Evolutionary conservation across 2,888 invertebrate species (phyloP).

Genomic region (Hirtodrosophila duncani): DNA sequence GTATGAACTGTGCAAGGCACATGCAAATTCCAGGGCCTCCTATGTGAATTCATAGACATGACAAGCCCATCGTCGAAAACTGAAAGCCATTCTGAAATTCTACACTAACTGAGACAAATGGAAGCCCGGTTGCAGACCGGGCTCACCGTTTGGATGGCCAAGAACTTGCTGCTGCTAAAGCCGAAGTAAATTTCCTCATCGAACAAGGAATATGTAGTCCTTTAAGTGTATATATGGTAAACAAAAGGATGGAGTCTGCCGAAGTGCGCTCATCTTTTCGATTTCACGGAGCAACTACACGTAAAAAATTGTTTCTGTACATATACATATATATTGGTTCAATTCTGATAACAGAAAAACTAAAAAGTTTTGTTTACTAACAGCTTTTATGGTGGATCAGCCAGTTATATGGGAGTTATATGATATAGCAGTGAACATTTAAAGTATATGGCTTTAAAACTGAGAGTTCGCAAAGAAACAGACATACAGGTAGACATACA

Average conservation of each 20-base stretch:
- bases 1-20: too few relatives aligned
- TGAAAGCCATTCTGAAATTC: neutral
- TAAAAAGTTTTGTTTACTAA: too few relatives aligned
- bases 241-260: slow-evolving; percentile 36
- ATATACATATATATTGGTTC: slow-evolving; percentile 4
- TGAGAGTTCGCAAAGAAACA: too few relatives aligned
- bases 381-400: too few relatives aligned
- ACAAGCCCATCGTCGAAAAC: neutral
- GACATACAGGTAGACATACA: too few relatives aligned
- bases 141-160: slow-evolving; percentile 10
- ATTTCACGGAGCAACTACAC: slow-evolving; percentile 11
- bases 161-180: slow-evolving; percentile 22
- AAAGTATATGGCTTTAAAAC: too few relatives aligned
- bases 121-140: slow-evolving; percentile 17
- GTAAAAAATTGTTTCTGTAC: slow-evolving; percentile 14
- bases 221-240: slow-evolving; percentile 69
- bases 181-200: slow-evolving; percentile 18
- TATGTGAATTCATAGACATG: neutral
- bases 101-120: slow-evolving; percentile 21
- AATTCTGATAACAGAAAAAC: neutral
- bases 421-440: too few relatives aligned
- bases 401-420: too few relatives aligned
- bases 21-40: too few relatives aligned
- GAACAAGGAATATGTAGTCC: slow-evolving; percentile 76
- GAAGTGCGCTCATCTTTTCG: slow-evolving; percentile 58